Evolutionary conservation across 2,888 invertebrate genomes (phyloP).

Genomic region (Cephus pygmeus): DNA sequence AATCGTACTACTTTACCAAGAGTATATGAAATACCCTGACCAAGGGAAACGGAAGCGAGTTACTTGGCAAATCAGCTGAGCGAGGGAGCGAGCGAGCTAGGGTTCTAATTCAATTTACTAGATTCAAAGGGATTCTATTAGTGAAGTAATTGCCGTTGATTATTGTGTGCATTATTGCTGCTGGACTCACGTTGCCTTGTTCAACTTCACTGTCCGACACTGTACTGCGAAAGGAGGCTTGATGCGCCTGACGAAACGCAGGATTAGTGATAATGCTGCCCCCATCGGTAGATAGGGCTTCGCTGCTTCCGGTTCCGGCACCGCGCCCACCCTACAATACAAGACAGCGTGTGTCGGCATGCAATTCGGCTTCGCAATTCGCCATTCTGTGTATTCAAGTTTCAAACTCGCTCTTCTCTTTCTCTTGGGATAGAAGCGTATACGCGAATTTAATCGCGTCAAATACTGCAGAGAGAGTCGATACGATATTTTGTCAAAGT

Average conservation of each 20-base stretch:
- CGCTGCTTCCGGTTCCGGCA: constrained; percentile 52
- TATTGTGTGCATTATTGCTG: background rate
- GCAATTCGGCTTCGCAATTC: background rate
- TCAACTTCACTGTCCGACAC: constrained; percentile 95
- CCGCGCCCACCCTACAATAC: constrained; percentile 52
- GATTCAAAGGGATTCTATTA: background rate
- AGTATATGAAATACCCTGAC: background rate
- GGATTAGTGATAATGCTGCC: constrained; percentile 86
- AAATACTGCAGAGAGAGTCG: background rate
- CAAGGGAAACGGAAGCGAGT: background rate
- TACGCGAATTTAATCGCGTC: background rate
- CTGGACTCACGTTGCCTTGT: constrained; percentile 83
- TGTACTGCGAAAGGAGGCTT: constrained; percentile 84
- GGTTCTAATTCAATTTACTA: background rate
- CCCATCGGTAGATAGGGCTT: constrained; percentile 71
- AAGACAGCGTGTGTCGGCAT: constrained; percentile 11
- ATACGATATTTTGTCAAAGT: background rate
- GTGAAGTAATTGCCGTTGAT: background rate
- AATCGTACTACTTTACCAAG: background rate
- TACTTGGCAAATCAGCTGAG: background rate
- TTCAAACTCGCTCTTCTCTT: background rate
- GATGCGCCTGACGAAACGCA: constrained; percentile 79
- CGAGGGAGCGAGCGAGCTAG: background rate
- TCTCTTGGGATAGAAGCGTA: background rate
- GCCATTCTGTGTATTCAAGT: background rate